phyloP scores from a whole-genome alignment of 2,888 invertebrate genomes.

The Saturnia pavonia region DNA sequence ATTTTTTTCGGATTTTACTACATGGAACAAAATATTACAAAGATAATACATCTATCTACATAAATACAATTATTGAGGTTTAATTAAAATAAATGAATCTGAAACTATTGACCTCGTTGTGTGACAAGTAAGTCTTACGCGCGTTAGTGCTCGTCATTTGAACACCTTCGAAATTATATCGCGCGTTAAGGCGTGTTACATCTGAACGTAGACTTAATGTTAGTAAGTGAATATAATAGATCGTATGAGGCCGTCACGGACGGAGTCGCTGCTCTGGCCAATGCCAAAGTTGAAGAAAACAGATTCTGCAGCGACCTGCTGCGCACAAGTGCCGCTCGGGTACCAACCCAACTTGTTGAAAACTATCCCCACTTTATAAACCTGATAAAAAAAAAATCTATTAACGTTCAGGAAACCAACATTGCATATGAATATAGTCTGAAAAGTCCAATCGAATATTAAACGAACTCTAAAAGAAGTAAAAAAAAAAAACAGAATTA shows the following conservation, averaged over 20 bases:
- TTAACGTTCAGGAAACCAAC: background rate
- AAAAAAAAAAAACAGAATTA: no score
- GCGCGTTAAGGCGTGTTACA: no score
- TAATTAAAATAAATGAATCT: no score
- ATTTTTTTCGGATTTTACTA: background rate
- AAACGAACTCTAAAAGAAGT: no score
- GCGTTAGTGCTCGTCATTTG: no score
- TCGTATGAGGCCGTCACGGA: conserved; percentile 89
- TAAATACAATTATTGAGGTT: no score
- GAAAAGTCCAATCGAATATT: no score
- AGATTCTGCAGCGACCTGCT: conserved; percentile 85
- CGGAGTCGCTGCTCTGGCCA: conserved; percentile 86
- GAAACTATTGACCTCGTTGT: no score
- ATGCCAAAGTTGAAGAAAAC: conserved; percentile 90
- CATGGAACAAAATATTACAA: no score
- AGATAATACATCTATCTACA: no score
- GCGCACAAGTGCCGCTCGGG: conserved; percentile 88
- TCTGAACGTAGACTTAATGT: conserved; percentile 10
- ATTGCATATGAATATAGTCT: background rate
- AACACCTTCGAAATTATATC: no score
- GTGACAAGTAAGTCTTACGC: no score
- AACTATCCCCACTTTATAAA: conserved; percentile 91
- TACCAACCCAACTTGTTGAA: conserved; percentile 92
- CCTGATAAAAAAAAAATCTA: conserved; percentile 63
- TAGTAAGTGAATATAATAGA: conserved; percentile 87